phyloP scores from a whole-genome alignment of 2,113 vertebrate genomes.

The Triplophysa siluroides region DNA sequence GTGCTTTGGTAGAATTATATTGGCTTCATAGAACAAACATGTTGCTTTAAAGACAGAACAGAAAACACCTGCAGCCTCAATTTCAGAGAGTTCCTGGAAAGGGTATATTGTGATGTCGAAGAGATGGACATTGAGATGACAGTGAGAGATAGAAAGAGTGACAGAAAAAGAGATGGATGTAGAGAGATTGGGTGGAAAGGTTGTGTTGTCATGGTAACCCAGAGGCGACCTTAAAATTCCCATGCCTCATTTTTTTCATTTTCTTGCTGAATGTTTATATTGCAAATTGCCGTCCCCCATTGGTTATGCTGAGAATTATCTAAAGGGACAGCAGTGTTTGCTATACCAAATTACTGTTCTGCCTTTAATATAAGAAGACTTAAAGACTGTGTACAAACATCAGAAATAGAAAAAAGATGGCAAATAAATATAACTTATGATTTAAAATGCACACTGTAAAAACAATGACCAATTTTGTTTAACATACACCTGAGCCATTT shows the following conservation, averaged over 20 bases:
- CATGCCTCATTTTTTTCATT: constrained; percentile 13
- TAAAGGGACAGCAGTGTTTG: background rate
- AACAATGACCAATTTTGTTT: too few relatives aligned
- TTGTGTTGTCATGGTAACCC: constrained; percentile 40
- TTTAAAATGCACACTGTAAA: too few relatives aligned
- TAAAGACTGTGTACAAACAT: background rate
- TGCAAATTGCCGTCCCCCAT: background rate
- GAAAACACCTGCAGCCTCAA: constrained; percentile 6
- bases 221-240: constrained; percentile 7
- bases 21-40: background rate
- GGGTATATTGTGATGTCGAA: background rate
- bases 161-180: constrained; percentile 14
- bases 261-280: constrained; percentile 32
- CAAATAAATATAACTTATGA: too few relatives aligned
- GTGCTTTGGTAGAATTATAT: background rate
- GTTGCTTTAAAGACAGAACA: background rate
- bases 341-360: background rate
- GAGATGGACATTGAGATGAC: constrained; percentile 13
- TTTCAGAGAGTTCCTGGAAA: background rate
- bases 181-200: background rate
- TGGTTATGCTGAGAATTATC: background rate
- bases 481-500: too few relatives aligned
- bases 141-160: background rate
- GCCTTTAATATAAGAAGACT: background rate
- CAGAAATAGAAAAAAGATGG: too few relatives aligned